Percentiles rank a stretch among this genome's conserved stretches.
Conservation (phyloP, 37 sponge, comb jelly and placozoan species). For the Geodia barretti region DNA sequence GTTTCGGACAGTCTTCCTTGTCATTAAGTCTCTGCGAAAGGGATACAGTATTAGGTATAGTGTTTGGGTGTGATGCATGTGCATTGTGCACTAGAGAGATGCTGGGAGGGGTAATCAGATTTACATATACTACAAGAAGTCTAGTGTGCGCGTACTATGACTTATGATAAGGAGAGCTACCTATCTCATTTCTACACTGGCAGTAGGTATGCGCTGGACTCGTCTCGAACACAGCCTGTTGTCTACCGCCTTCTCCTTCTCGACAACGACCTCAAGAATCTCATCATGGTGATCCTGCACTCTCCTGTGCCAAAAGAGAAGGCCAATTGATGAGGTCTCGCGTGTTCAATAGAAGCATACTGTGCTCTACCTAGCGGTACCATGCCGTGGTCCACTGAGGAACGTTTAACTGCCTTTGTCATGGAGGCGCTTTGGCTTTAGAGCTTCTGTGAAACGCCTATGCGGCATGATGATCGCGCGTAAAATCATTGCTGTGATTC, state of each 20-base stretch:
- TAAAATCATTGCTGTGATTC: constrained; percentile 51
- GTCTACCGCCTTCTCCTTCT: constrained; percentile 54
- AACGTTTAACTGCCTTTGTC: constrained; percentile 98
- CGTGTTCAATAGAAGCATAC: background rate
- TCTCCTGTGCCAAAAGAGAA: constrained; percentile 76
- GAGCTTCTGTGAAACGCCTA: constrained; percentile 26
- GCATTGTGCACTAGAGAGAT: background rate
- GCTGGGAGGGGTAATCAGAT: background rate
- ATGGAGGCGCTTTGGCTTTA: constrained; percentile 75
- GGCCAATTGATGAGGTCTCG: background rate
- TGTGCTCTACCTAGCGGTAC: constrained; percentile 16
- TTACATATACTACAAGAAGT: background rate
- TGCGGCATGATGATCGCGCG: constrained; percentile 17
- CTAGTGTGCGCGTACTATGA: background rate
- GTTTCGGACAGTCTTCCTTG: constrained; percentile 60
- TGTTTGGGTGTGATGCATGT: background rate
- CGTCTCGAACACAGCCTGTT: constrained; percentile 67
- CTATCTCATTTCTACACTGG: constrained; percentile 91
- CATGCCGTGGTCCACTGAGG: constrained; percentile 96
- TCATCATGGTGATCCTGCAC: constrained; percentile 79
- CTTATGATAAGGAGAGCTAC: background rate
- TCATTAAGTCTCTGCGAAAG: constrained; percentile 69
- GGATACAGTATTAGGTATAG: background rate
- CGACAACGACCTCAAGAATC: constrained; percentile 87
- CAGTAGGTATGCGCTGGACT: constrained; percentile 80